A percentile compares a stretch with the other conserved stretches of the same genome.
phyloP scores from a whole-genome alignment of 2,797 vertebrate species.

The Eulemur rubriventer region DNA sequence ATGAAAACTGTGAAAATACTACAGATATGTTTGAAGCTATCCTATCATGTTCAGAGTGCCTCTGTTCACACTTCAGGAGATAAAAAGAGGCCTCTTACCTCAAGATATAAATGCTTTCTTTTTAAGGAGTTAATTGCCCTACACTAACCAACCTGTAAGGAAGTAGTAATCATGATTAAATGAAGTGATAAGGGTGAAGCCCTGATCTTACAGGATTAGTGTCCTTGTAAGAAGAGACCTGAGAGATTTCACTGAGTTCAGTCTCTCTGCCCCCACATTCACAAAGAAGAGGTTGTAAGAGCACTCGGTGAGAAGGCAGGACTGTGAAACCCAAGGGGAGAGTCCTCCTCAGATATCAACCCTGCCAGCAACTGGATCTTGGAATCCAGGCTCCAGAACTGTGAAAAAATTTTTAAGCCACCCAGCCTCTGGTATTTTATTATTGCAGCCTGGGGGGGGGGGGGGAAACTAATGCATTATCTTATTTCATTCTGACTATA shows the following conservation, averaged over 20 bases:
- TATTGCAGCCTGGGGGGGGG: not conserved
- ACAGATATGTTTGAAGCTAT: not conserved
- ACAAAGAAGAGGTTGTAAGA: not conserved
- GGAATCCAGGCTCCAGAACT: not conserved
- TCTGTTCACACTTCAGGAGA: not conserved
- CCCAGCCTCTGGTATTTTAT: not conserved
- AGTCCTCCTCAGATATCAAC: not conserved
- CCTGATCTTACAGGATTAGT: not conserved
- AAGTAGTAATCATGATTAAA: not conserved
- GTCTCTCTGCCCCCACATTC: not conserved
- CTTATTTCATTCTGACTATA: not conserved
- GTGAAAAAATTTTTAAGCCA: not conserved
- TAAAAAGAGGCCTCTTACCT: not conserved
- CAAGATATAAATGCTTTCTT: not conserved
- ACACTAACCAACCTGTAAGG: not conserved
- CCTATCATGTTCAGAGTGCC: not conserved
- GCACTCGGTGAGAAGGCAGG: not conserved
- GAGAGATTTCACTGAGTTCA: too few relatives aligned
- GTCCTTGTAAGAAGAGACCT: not conserved
- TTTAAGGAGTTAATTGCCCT: not conserved
- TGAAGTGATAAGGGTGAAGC: not conserved
- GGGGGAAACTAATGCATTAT: not conserved
- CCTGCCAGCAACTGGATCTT: not conserved
- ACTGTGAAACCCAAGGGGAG: not conserved
- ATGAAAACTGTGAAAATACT: not conserved